These are phyloP conservation scores for Dicyrtomina minuta DNA, from an alignment of 2,888 invertebrate species.

Conservation along the genomic window DNA sequence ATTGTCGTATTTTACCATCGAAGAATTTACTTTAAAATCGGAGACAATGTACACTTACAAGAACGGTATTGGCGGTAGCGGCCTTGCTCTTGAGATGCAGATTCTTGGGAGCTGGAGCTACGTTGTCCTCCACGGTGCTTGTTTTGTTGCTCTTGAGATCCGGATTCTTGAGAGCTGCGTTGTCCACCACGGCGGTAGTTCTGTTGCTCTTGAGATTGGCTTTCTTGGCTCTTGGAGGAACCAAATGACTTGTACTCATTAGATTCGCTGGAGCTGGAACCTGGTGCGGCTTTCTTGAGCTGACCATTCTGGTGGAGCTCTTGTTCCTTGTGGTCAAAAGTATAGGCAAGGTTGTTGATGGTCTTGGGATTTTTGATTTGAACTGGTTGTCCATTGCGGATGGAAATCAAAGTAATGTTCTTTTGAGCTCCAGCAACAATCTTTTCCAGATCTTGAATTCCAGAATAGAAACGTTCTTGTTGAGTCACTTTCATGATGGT, in stretches of 20 bases:
- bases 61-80: too few relatives aligned
- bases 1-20: too few relatives aligned
- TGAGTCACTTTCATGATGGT: constrained; percentile 15
- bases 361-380: constrained; percentile 1
- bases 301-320: constrained; percentile 32
- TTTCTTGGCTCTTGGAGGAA: not conserved
- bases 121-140: not conserved
- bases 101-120: not conserved
- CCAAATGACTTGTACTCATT: not conserved
- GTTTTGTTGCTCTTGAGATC: not conserved
- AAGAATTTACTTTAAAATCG: too few relatives aligned
- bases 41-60: too few relatives aligned
- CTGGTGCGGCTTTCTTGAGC: not conserved
- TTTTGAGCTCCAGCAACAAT: constrained; percentile 44
- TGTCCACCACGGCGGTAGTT: not conserved
- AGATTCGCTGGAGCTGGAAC: not conserved
- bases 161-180: not conserved
- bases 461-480: constrained; percentile 45
- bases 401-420: too few relatives aligned
- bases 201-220: not conserved
- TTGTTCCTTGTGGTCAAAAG: constrained; percentile 48
- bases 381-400: constrained; percentile 10
- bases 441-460: constrained; percentile 40
- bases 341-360: too few relatives aligned
- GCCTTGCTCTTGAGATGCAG: too few relatives aligned